These are phyloP conservation scores for Salarias fasciatus DNA, from an alignment of 2,797 vertebrate species.

Conservation along the genomic window DNA sequence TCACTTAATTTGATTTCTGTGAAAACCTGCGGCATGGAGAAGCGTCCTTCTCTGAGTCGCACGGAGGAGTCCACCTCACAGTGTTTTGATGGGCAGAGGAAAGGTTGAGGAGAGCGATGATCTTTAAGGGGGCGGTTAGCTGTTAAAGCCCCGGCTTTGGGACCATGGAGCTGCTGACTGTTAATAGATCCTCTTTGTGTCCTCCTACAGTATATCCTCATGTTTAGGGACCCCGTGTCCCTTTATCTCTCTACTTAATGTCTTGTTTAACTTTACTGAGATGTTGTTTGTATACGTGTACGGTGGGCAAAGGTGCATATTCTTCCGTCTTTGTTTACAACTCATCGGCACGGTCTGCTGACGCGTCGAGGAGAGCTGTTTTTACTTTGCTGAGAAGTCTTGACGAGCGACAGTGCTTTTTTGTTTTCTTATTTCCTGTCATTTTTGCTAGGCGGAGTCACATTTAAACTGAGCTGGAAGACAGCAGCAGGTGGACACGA, in stretches of 20 bases:
- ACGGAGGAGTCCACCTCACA: constrained; percentile 42
- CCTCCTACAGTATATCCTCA: constrained; percentile 66
- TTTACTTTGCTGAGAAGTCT: constrained; percentile 31
- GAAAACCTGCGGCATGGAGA: constrained; percentile 28
- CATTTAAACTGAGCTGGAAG: constrained; percentile 40
- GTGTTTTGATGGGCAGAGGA: constrained; percentile 38
- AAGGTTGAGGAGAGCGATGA: constrained; percentile 38
- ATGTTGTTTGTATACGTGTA: constrained; percentile 73
- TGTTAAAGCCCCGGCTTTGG: constrained; percentile 50
- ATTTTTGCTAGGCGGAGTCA: constrained; percentile 12
- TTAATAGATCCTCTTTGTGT: constrained; percentile 74
- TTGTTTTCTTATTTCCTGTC: not conserved
- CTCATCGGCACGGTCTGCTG: constrained; percentile 46
- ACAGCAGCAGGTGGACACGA: constrained; percentile 47
- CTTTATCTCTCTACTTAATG: constrained; percentile 63
- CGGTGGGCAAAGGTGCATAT: constrained; percentile 64
- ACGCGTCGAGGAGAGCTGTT: constrained; percentile 37
- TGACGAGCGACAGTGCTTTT: constrained; percentile 15
- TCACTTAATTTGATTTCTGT: constrained; percentile 51
- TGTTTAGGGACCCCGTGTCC: constrained; percentile 47
- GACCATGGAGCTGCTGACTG: constrained; percentile 80
- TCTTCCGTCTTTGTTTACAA: constrained; percentile 68
- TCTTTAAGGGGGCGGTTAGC: constrained; percentile 43
- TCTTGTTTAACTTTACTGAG: constrained; percentile 69
- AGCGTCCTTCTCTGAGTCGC: constrained; percentile 9